A percentile compares a stretch with the other conserved stretches of the same genome.
phyloP scores from a whole-genome alignment of 2,888 invertebrate genomes.

The Diarsia dahlii region DNA sequence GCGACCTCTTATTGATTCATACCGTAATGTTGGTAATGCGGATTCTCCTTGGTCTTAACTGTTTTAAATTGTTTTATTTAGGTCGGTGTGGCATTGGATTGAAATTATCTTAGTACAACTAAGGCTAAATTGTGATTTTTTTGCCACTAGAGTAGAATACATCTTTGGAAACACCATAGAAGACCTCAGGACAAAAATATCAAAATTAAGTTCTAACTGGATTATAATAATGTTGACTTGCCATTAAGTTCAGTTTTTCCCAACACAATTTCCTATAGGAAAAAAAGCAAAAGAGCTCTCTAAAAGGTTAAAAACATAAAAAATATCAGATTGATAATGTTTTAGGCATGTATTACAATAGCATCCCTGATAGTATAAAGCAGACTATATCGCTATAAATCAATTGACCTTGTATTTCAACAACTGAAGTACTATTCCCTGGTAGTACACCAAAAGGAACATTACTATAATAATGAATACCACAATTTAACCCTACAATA shows the following conservation, averaged over 20 bases:
- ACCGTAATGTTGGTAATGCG: conserved; percentile 42
- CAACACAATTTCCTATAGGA: no score
- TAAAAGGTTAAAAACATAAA: no score
- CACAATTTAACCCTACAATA: not conserved
- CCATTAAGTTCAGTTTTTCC: not conserved
- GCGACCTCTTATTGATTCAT: conserved; percentile 64
- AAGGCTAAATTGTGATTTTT: not conserved
- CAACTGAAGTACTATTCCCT: not conserved
- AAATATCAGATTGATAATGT: no score
- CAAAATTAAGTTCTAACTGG: no score
- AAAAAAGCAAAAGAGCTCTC: no score
- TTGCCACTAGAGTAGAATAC: not conserved
- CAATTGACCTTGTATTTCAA: no score
- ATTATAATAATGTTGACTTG: no score
- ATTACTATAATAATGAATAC: no score
- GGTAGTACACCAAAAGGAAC: not conserved
- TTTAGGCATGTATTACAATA: no score
- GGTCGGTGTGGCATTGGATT: conserved; percentile 14
- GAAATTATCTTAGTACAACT: not conserved
- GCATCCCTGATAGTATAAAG: no score
- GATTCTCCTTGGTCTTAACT: conserved; percentile 31
- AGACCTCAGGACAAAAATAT: not conserved
- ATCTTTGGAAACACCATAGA: not conserved
- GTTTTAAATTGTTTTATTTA: conserved; percentile 35
- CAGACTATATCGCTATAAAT: no score